A percentile compares a stretch with the other conserved stretches of the same genome.
phyloP scores from a whole-genome alignment of 2,888 invertebrate genomes.

The Acanthococcus lagerstroemiae region DNA sequence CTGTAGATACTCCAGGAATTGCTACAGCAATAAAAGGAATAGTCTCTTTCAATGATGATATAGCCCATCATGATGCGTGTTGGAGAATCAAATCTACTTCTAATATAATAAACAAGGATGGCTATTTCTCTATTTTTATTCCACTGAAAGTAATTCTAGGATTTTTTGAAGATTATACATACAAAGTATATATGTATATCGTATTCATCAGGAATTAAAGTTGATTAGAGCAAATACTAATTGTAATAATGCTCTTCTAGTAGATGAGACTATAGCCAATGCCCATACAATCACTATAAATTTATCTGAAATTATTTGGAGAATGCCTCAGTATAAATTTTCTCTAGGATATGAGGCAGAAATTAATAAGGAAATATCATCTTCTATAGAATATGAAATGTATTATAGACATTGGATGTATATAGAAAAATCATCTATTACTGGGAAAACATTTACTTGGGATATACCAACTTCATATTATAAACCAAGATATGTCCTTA shows the following conservation, averaged over 20 bases:
- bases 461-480: too few relatives aligned
- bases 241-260: neutral
- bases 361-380: too few relatives aligned
- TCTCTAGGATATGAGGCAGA: too few relatives aligned
- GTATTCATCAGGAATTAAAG: neutral
- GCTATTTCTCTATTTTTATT: neutral
- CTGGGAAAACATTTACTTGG: too few relatives aligned
- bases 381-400: too few relatives aligned
- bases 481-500: too few relatives aligned
- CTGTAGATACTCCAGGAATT: conserved; percentile 4
- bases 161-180: neutral
- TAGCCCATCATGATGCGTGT: neutral
- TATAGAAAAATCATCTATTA: too few relatives aligned
- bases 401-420: too few relatives aligned
- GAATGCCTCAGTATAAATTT: conserved; percentile 7
- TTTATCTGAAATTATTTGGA: conserved; percentile 1
- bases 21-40: conserved; percentile 7
- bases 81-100: conserved; percentile 15
- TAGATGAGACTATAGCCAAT: conserved; percentile 1
- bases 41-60: conserved; percentile 7
- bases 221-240: neutral
- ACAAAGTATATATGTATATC: neutral
- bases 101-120: neutral
- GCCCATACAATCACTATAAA: conserved; percentile 13
- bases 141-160: neutral